Evolutionary conservation across 2,888 invertebrate genomes (phyloP).

Genomic region (Anodontia alba): DNA sequence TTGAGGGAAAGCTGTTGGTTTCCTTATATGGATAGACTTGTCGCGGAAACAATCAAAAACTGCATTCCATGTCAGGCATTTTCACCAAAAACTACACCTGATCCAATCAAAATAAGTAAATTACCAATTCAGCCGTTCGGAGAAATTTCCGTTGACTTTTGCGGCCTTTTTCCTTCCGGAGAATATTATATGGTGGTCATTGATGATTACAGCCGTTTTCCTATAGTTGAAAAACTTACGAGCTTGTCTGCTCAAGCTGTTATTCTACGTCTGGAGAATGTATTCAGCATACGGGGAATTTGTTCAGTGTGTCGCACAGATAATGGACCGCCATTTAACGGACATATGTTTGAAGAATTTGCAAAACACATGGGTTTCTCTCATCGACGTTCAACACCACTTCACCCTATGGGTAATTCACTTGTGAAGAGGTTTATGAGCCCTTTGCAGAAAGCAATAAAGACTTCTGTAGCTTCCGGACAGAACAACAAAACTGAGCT

Average conservation of each 20-base stretch:
- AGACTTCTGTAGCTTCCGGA: too few relatives aligned
- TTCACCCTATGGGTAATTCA: too few relatives aligned
- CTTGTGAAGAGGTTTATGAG: not conserved
- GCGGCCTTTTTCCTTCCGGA: too few relatives aligned
- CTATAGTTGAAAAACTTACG: slow-evolving; percentile 31
- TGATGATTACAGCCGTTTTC: slow-evolving; percentile 41
- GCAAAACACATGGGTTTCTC: too few relatives aligned
- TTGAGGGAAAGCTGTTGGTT: slow-evolving; percentile 68
- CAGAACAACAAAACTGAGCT: too few relatives aligned
- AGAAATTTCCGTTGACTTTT: too few relatives aligned
- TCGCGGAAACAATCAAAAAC: slow-evolving; percentile 46
- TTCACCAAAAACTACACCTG: slow-evolving; percentile 28
- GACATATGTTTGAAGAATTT: too few relatives aligned
- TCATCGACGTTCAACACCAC: not conserved
- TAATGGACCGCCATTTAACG: too few relatives aligned
- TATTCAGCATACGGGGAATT: too few relatives aligned
- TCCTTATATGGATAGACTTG: slow-evolving; percentile 58
- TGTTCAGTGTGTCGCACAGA: too few relatives aligned
- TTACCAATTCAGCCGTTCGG: too few relatives aligned
- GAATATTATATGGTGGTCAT: slow-evolving; percentile 38
- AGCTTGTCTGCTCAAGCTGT: slow-evolving; percentile 38
- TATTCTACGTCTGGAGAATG: slow-evolving; percentile 13
- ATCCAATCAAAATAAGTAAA: slow-evolving; percentile 32
- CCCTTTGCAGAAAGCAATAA: too few relatives aligned
- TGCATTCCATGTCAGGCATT: slow-evolving; percentile 59